phyloP scores from a whole-genome alignment of 2,888 invertebrate species.

The Agrochola lychnidis region DNA sequence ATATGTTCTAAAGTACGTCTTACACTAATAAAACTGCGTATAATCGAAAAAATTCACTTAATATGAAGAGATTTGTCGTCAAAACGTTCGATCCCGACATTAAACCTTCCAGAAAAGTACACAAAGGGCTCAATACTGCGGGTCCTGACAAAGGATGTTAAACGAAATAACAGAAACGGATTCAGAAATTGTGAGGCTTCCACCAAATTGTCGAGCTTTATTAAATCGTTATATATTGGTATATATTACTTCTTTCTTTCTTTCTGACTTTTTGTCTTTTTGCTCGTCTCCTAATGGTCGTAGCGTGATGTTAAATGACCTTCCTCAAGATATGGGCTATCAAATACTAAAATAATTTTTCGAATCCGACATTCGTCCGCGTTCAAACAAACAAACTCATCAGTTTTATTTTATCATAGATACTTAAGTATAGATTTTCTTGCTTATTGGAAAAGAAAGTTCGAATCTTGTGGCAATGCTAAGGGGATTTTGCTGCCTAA shows the following conservation, averaged over 20 bases:
- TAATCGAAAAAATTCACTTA: neutral
- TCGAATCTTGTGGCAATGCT: neutral
- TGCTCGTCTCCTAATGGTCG: too few relatives aligned
- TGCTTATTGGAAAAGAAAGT: neutral
- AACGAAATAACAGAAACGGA: conserved; percentile 24
- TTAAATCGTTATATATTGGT: too few relatives aligned
- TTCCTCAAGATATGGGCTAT: neutral
- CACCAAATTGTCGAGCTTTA: conserved; percentile 20
- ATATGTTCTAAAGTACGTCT: neutral
- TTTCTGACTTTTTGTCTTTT: too few relatives aligned
- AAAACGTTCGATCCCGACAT: neutral
- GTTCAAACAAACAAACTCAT: neutral
- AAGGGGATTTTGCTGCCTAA: neutral
- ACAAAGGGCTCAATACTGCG: conserved; percentile 35
- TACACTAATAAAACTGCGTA: neutral
- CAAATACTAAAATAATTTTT: neutral
- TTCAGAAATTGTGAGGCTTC: conserved; percentile 30
- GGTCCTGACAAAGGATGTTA: conserved; percentile 29
- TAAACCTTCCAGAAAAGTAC: conserved; percentile 18
- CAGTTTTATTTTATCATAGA: too few relatives aligned
- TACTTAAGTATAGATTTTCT: too few relatives aligned
- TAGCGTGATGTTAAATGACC: too few relatives aligned
- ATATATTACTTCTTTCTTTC: neutral
- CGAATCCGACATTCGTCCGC: too few relatives aligned
- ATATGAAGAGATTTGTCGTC: conserved; percentile 8